These are phyloP conservation scores for Ostrea edulis DNA, from an alignment of 1,140 invertebrate genomes.

Conservation along the genomic window DNA sequence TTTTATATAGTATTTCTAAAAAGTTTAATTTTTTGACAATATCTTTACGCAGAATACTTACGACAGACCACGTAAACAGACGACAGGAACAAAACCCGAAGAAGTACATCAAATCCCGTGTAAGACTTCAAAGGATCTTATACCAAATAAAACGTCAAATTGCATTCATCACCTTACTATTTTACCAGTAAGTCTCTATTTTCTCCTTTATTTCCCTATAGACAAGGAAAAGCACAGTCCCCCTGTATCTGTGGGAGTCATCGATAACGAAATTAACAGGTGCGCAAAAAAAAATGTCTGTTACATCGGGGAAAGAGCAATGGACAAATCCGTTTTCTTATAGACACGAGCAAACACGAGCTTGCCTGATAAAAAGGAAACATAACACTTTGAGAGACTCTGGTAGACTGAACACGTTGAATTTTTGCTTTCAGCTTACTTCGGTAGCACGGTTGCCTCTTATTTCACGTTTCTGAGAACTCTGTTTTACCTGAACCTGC, in stretches of 20 bases:
- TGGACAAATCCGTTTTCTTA: too few relatives aligned
- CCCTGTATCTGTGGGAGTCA: not conserved
- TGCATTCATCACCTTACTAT: not conserved
- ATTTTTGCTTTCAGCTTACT: constrained; percentile 77
- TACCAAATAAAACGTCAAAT: not conserved
- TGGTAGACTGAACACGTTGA: not conserved
- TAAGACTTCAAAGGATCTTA: not conserved
- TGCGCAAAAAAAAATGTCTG: not conserved
- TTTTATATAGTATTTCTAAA: not conserved
- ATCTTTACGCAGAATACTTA: not conserved
- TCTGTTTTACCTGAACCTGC: constrained; percentile 84
- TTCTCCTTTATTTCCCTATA: not conserved
- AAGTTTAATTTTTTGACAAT: not conserved
- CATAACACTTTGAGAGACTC: not conserved
- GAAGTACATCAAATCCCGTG: not conserved
- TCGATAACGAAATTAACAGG: constrained; percentile 21
- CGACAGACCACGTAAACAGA: not conserved
- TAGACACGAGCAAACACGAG: too few relatives aligned
- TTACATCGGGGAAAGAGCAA: not conserved
- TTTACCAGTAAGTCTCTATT: too few relatives aligned
- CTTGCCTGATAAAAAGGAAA: too few relatives aligned
- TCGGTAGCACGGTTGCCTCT: constrained; percentile 86
- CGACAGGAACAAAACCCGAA: not conserved
- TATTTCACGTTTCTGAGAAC: constrained; percentile 87
- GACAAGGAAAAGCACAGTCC: not conserved